phyloP scores from a whole-genome alignment of 2,888 invertebrate genomes.

The Drosophila gaucha region DNA sequence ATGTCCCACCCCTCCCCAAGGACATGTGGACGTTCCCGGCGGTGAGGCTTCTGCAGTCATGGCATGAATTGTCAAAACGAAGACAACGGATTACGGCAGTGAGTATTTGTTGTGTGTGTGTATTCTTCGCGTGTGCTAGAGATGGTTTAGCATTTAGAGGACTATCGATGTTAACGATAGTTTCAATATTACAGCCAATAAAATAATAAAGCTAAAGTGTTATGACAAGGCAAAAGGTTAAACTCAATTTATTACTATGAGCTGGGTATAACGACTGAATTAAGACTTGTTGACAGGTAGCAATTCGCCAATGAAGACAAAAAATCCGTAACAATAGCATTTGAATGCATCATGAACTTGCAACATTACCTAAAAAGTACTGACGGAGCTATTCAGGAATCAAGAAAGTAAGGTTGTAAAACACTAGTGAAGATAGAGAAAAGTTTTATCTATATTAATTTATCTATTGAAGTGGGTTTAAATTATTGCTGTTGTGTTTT shows the following conservation, averaged over 20 bases:
- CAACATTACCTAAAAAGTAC: too few relatives aligned
- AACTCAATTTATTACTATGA: background rate
- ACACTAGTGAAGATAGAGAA: too few relatives aligned
- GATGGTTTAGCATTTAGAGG: background rate
- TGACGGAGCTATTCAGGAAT: too few relatives aligned
- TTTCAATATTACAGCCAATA: conserved; percentile 1
- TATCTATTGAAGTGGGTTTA: too few relatives aligned
- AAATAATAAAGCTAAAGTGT: conserved; percentile 2
- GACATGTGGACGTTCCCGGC: conserved; percentile 29
- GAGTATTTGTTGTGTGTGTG: conserved; percentile 8
- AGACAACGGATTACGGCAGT: conserved; percentile 64
- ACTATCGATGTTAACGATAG: conserved; percentile 31
- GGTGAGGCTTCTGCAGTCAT: conserved; percentile 26
- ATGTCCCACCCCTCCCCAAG: conserved; percentile 26
- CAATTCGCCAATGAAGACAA: too few relatives aligned
- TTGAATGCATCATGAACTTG: too few relatives aligned
- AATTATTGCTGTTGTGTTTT: too few relatives aligned
- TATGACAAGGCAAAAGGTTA: background rate
- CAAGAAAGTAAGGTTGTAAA: too few relatives aligned
- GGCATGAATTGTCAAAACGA: conserved; percentile 72
- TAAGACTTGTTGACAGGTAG: background rate
- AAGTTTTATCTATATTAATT: too few relatives aligned
- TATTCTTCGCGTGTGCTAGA: conserved; percentile 15
- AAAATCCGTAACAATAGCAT: too few relatives aligned
- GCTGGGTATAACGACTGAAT: too few relatives aligned